Percentiles rank a stretch among this genome's conserved stretches.
These are phyloP conservation scores for Pteropus rufus DNA, from an alignment of 2,797 vertebrate genomes.

Conservation along the genomic window DNA sequence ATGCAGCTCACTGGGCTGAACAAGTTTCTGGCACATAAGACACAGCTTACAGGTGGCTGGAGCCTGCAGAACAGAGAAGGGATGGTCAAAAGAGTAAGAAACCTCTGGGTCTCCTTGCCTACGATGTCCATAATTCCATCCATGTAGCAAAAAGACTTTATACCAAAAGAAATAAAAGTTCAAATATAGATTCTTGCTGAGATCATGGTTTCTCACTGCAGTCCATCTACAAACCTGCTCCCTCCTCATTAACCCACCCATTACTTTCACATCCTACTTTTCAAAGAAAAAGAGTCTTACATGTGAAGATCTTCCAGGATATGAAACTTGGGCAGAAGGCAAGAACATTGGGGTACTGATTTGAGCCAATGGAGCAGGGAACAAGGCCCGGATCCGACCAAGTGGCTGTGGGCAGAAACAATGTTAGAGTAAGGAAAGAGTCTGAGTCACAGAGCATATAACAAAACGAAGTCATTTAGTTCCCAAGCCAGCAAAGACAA, in stretches of 20 bases:
- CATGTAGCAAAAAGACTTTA: slow-evolving; percentile 7
- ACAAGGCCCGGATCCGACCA: slow-evolving; percentile 85
- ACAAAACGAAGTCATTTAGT: background rate
- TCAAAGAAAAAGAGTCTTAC: slow-evolving; percentile 76
- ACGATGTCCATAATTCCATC: background rate
- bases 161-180: slow-evolving; percentile 36
- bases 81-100: background rate
- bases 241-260: background rate
- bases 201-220: background rate
- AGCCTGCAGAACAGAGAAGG: slow-evolving; percentile 61
- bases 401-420: slow-evolving; percentile 77
- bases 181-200: background rate
- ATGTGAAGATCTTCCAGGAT: slow-evolving; percentile 81
- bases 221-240: background rate
- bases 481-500: background rate
- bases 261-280: background rate
- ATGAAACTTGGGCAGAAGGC: slow-evolving; percentile 81
- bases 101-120: background rate
- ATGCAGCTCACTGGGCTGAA: slow-evolving; percentile 88
- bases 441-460: background rate
- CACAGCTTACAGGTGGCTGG: slow-evolving; percentile 88
- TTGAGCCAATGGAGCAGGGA: slow-evolving; percentile 81
- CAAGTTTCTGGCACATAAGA: slow-evolving; percentile 93
- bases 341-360: slow-evolving; percentile 83
- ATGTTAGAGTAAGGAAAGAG: slow-evolving; percentile 12